Evolutionary conservation across 2,797 vertebrate species (phyloP).

Genomic region (Sebastes flavidus): DNA sequence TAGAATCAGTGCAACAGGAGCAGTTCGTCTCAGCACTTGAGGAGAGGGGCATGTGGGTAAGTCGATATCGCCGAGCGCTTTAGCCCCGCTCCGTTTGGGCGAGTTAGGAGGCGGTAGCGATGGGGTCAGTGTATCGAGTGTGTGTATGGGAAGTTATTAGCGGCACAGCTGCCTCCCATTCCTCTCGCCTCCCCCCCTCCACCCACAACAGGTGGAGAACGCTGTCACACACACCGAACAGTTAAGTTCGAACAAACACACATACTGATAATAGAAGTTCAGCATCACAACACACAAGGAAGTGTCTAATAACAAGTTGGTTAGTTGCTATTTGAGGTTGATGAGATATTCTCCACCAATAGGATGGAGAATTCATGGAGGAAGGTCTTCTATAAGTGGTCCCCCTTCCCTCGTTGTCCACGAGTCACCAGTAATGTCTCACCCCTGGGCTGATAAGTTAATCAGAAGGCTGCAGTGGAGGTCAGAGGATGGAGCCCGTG

Average conservation of each 20-base stretch:
- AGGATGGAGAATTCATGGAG: background rate
- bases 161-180: constrained; percentile 75
- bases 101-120: constrained; percentile 5
- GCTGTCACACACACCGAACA: constrained; percentile 21
- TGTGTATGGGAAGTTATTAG: constrained; percentile 31
- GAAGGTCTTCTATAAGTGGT: background rate
- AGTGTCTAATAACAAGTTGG: background rate
- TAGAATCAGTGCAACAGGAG: constrained; percentile 30
- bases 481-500: constrained; percentile 25
- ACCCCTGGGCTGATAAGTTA: constrained; percentile 35
- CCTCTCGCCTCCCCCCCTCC: constrained; percentile 4
- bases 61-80: constrained; percentile 35
- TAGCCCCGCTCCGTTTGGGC: constrained; percentile 30
- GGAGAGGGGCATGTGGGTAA: constrained; percentile 26
- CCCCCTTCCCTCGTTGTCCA: background rate
- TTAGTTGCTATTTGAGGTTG: background rate
- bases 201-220: constrained; percentile 73
- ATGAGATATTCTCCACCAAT: background rate
- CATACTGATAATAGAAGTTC: background rate
- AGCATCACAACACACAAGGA: background rate
- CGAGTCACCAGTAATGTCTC: background rate
- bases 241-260: constrained; percentile 1
- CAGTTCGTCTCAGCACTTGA: constrained; percentile 32
- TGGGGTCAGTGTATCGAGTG: constrained; percentile 26
- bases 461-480: constrained; percentile 41